phyloP scores from a whole-genome alignment of 2,113 vertebrate genomes.

The Ceyx margarethae region DNA sequence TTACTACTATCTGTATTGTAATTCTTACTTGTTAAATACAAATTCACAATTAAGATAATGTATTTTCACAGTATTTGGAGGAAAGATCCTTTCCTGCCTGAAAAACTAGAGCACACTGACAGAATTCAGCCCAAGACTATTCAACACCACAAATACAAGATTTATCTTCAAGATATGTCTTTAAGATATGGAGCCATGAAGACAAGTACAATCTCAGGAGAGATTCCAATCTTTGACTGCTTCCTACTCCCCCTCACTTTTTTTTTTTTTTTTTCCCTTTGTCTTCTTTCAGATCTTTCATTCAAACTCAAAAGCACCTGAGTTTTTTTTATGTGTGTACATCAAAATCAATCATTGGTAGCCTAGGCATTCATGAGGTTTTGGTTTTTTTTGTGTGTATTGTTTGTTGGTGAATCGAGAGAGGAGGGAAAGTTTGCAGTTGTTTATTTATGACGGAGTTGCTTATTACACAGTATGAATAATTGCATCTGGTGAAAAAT shows the following conservation, averaged over 20 bases:
- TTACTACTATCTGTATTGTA: background rate
- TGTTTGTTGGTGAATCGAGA: background rate
- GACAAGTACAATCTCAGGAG: background rate
- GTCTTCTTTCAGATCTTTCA: background rate
- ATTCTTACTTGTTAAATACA: background rate
- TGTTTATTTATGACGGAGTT: background rate
- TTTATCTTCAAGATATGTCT: background rate
- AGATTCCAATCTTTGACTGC: background rate
- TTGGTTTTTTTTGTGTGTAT: background rate
- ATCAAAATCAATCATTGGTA: background rate
- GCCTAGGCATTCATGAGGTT: background rate
- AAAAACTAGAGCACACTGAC: background rate
- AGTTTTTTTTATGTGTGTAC: background rate
- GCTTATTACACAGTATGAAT: background rate
- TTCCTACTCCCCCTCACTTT: too few species aligned
- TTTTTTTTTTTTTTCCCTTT: background rate
- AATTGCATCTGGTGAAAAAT: background rate
- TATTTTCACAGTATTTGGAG: background rate
- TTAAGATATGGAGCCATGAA: background rate
- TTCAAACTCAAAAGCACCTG: background rate
- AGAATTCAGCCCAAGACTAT: background rate
- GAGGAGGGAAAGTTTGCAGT: too few species aligned
- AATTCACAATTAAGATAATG: background rate
- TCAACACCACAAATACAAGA: background rate
- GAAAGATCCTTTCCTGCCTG: background rate